These are phyloP conservation scores for Dendrocincla fuliginosa DNA, from an alignment of 2,797 vertebrate genomes.

Conservation along the genomic window DNA sequence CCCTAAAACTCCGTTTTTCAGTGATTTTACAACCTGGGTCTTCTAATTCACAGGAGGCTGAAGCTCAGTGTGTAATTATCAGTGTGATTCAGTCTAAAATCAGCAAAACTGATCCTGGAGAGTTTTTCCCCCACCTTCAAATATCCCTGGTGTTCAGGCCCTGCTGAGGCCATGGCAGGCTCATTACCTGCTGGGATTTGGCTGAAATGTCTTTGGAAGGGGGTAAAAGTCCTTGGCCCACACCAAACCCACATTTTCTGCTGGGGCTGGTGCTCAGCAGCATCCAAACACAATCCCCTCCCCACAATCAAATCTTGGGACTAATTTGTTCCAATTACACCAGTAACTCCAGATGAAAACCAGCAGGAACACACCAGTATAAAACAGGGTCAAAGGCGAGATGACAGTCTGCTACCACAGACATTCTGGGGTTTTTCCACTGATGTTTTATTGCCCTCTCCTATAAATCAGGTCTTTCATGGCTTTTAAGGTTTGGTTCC, in stretches of 20 bases:
- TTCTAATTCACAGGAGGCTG: background rate
- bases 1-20: background rate
- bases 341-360: background rate
- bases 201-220: background rate
- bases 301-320: background rate
- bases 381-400: background rate
- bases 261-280: background rate
- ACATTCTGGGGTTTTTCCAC: background rate
- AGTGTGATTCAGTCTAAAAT: background rate
- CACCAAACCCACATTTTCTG: background rate
- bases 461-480: background rate
- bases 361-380: background rate
- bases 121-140: fast-evolving
- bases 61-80: background rate
- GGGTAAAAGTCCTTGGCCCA: background rate
- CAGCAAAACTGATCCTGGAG: background rate
- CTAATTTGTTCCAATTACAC: background rate
- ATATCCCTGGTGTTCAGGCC: background rate
- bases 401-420: background rate
- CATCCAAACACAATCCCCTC: background rate
- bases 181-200: background rate
- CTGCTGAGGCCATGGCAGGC: background rate
- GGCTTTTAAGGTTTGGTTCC: background rate
- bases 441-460: background rate
- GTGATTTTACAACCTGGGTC: background rate